Evolutionary conservation across 2,888 invertebrate species (phyloP), one percentile per base, ranked within the genome.

Genomic region (Drosophila pullipes): DNA sequence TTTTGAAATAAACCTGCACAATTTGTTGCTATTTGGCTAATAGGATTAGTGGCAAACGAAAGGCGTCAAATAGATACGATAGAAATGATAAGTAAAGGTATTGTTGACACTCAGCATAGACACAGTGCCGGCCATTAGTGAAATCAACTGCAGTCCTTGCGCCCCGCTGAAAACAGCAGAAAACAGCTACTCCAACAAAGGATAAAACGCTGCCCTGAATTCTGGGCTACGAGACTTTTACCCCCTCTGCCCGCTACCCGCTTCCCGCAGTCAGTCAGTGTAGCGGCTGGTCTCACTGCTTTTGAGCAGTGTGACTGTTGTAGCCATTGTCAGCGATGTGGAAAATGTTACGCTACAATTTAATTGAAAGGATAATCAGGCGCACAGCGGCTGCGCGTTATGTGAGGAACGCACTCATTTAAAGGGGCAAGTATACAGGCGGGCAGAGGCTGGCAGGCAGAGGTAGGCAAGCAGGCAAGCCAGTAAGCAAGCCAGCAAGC

Each of bases 341-440:
- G 91, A 90, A 90, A 90, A 90, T 90, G 90, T 90, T 90, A 86
- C 91, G 91, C 91, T 87, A 91, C 91, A 89, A 88, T 82, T 91
- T 91, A 90, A 90, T 90, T 90, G 91, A 91, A 90, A 91, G 91
- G 91, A 90, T 90, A 90, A 91, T 90, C 91, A 90, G 88, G 85
- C 70, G 84, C 90, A 87, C 78, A 78, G 84, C 78, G 75, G 78
- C 72, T 72, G 77, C 53, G 62, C 69, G 73, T 74, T 71, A 74
- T 72, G 73, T 67, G 83, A 83, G 81, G 81, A 78, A 76, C 71
- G 78, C 82, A 72, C 83, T 79, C 83, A 82, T 66, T 65, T 60
- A 69, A 69, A 54, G 75, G 66, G 61, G 54, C 58, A 63, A 50
- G 61, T 22, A 67, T 66, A 69, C 71, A 47, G 16, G 4, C 22